These are phyloP conservation scores for Carassius gibelio DNA, from an alignment of 2,113 vertebrate species.

Conservation along the genomic window DNA sequence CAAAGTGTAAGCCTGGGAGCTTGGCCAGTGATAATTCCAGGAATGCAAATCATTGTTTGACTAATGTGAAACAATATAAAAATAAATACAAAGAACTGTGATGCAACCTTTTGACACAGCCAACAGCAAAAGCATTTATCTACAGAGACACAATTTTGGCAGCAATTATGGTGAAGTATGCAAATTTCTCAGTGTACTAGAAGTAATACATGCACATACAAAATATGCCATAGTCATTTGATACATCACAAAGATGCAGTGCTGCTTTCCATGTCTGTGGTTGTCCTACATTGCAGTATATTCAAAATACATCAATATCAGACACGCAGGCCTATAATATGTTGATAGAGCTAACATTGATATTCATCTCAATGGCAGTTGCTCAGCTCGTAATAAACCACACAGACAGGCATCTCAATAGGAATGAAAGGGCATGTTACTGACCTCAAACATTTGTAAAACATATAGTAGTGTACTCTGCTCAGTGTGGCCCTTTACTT, in stretches of 20 bases:
- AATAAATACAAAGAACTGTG: background rate
- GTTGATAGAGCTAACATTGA: too few relatives aligned
- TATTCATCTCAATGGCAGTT: too few relatives aligned
- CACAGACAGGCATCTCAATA: too few relatives aligned
- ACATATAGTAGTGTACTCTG: background rate
- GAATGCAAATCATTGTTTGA: background rate
- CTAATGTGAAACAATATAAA: background rate
- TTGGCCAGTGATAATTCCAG: constrained; percentile 30
- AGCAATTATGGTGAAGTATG: constrained; percentile 14
- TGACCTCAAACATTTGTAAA: background rate
- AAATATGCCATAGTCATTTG: background rate
- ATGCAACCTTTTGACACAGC: background rate
- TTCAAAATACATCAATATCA: background rate
- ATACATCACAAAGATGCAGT: background rate
- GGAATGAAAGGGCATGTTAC: too few relatives aligned
- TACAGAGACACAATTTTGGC: background rate
- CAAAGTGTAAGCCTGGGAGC: constrained; percentile 16
- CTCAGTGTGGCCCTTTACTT: background rate
- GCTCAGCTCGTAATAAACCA: too few relatives aligned
- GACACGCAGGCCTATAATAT: background rate
- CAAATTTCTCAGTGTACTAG: constrained; percentile 27
- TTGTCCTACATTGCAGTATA: background rate
- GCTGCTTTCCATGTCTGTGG: background rate
- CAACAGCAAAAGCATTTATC: constrained; percentile 8
- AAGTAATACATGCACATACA: background rate